A percentile compares a stretch with the other conserved stretches of the same genome.
Conservation (phyloP, 2,797 vertebrate species). For the Champsocephalus esox region DNA sequence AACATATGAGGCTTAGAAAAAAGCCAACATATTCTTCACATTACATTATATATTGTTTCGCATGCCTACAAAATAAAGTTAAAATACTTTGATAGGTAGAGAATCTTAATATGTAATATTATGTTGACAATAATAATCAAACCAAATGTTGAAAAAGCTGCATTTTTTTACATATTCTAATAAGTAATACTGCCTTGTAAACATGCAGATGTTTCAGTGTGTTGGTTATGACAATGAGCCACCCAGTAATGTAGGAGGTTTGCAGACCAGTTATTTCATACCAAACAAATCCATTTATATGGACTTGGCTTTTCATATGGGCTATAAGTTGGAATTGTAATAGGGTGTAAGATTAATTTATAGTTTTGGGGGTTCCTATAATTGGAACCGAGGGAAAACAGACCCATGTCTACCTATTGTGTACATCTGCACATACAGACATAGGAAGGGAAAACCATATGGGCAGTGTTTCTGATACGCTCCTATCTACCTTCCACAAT, state of each 20-base stretch:
- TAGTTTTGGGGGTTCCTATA: background rate
- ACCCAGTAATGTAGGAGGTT: background rate
- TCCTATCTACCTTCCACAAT: slow-evolving; percentile 59
- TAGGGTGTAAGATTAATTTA: no score
- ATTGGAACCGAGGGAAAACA: background rate
- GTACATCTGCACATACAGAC: slow-evolving; percentile 5
- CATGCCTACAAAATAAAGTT: no score
- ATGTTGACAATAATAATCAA: background rate
- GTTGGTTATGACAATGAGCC: background rate
- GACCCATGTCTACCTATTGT: background rate
- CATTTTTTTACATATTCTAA: no score
- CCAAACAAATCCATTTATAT: background rate
- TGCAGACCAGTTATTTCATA: background rate
- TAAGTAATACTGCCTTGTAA: background rate
- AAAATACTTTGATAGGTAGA: background rate
- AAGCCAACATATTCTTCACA: background rate
- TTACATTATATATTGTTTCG: no score
- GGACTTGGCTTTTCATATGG: background rate
- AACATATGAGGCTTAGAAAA: no score
- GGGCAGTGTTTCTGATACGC: slow-evolving; percentile 18
- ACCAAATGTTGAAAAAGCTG: background rate
- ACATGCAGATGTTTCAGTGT: background rate
- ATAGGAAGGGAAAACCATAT: background rate
- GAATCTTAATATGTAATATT: background rate
- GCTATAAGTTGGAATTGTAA: background rate